Evolutionary conservation across 2,888 invertebrate species (phyloP).

Genomic region (Tribolium freemani): DNA sequence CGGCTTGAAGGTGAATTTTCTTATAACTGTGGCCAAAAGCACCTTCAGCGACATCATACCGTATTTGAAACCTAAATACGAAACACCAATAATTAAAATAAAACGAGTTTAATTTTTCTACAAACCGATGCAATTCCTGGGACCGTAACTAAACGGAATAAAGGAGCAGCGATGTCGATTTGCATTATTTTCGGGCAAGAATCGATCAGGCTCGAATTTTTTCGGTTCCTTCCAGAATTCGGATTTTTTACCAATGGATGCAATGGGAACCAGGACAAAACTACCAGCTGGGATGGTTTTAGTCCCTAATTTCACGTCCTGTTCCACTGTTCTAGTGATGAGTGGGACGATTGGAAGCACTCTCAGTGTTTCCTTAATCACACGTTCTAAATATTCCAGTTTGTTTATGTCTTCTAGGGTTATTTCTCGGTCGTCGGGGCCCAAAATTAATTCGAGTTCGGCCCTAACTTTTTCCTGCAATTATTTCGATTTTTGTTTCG

Average conservation of each 20-base stretch:
- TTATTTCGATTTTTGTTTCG: not conserved
- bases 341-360: constrained; percentile 14
- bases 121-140: constrained; percentile 11
- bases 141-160: constrained; percentile 18
- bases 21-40: not conserved
- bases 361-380: constrained; percentile 15
- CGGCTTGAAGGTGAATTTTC: not conserved
- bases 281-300: not conserved
- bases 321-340: not conserved
- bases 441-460: constrained; percentile 3
- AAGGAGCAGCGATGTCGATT: not conserved
- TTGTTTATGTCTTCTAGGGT: constrained; percentile 11
- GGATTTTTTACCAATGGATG: not conserved
- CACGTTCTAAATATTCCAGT: constrained; percentile 16
- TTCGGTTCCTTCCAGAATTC: constrained; percentile 7
- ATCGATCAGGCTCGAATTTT: constrained; percentile 9
- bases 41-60: constrained; percentile 7
- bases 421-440: not conserved
- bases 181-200: constrained; percentile 8
- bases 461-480: not conserved
- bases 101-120: not conserved
- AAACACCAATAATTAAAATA: too few relatives aligned
- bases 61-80: constrained; percentile 11
- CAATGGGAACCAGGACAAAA: constrained; percentile 7
- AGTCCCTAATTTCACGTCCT: not conserved